Evolutionary conservation across 2,888 invertebrate species (phyloP), one percentile per base, ranked within the genome.

Genomic region (Lasioglossum zephyrum): DNA sequence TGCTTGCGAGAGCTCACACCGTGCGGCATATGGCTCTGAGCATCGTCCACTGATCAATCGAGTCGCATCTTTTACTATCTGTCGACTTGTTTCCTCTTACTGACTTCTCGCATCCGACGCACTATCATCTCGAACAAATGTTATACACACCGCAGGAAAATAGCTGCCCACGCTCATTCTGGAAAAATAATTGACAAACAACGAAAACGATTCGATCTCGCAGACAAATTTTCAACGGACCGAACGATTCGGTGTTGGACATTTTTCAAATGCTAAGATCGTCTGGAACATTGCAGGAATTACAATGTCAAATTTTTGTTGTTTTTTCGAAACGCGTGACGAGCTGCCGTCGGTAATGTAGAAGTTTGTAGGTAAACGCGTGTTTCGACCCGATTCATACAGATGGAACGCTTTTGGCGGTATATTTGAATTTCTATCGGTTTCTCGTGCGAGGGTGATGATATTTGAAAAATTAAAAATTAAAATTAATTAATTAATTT

Each of bases 11-110:
- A 39, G 60, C 73, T 60, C 73, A 31, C 41, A 63, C 82, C 73
- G 63, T 39, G 70, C 79, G 74, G 81, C 88, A 82, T 85, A 88
- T 87, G 89, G 89, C 88, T 60, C 53, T 22, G 84, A 73, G 85
- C 77, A 81, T 79, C 70, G 49, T 73, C 82, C 85, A 69, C 69
- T 85, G 83, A 90, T 87, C 87, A 80, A 63, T 84, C 63, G 79
- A 79, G 36, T 70, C 36, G 13, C 41, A 69, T 49, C 26, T 77
- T 44, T 80, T 57, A 26, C n/a, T 44, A 76, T 26, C 2, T 31
- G 11, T n/a, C 18, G 16, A 2, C 41, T 36, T 11, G 11, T 63
- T 31, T 31, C 31, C 18, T 26, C 16, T 6, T 16, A 6, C 63
- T 13, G 16, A 13, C 53, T 63, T 60, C 36, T 53, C 4, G 4